These are phyloP conservation scores for Syngnathus scovelli DNA, from an alignment of 2,113 vertebrate species.

Conservation along the genomic window DNA sequence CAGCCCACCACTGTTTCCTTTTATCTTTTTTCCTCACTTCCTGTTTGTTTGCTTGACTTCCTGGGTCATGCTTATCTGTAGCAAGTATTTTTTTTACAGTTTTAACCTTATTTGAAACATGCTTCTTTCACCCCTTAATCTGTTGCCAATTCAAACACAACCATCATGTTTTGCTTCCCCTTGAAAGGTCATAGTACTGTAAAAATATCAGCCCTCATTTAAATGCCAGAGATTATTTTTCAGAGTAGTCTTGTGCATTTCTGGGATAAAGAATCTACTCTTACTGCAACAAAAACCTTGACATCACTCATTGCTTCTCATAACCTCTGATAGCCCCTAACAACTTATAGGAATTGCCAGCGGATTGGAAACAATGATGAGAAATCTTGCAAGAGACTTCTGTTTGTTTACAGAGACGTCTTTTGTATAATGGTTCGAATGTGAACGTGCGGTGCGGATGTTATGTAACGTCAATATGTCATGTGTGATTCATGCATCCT, in stretches of 20 bases:
- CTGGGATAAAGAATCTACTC: not conserved
- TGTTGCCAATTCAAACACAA: not conserved
- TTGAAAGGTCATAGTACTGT: not conserved
- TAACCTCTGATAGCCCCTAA: not conserved
- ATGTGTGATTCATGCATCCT: conserved; percentile 55
- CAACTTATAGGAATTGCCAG: not conserved
- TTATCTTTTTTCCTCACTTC: not conserved
- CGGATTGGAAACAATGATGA: conserved; percentile 6
- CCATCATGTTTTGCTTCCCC: not conserved
- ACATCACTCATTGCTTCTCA: not conserved
- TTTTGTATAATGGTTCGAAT: conserved; percentile 50
- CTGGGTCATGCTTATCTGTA: not conserved
- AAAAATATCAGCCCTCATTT: not conserved
- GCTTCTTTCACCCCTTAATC: not conserved
- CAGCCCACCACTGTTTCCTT: not conserved
- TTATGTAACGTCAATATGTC: conserved; percentile 53
- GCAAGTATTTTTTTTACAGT: not conserved
- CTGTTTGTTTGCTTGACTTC: not conserved
- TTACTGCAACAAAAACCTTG: not conserved
- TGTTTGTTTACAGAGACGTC: conserved; percentile 43
- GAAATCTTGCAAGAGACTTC: conserved; percentile 28
- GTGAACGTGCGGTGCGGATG: conserved; percentile 45
- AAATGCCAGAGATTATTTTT: not conserved
- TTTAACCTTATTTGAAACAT: not conserved
- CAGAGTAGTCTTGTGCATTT: not conserved